Percentiles rank a stretch among this genome's conserved stretches.
phyloP scores from a whole-genome alignment of 2,113 vertebrate genomes.

The Irena cyanogastra region DNA sequence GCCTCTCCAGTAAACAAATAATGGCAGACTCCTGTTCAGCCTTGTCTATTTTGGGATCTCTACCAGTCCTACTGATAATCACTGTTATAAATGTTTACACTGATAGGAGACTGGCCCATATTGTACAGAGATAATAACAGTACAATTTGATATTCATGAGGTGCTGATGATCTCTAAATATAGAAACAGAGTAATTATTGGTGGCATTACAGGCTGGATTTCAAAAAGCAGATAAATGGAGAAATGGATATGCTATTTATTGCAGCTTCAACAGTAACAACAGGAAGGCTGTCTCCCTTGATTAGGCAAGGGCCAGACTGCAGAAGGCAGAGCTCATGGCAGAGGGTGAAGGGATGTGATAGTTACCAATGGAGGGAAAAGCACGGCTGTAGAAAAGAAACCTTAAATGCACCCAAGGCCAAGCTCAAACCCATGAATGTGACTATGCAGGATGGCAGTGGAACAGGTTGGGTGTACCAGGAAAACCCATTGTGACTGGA shows the following conservation, averaged over 20 bases:
- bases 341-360: neutral
- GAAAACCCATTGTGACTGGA: neutral
- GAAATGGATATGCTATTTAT: conserved; percentile 58
- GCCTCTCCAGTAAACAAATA: conserved; percentile 18
- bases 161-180: conserved; percentile 62
- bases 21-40: neutral
- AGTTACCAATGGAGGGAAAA: neutral
- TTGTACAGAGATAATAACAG: conserved; percentile 51
- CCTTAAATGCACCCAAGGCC: neutral
- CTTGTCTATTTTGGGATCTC: conserved; percentile 44
- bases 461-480: neutral
- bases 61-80: conserved; percentile 4
- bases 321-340: conserved; percentile 14
- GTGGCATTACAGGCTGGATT: conserved; percentile 39
- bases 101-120: conserved; percentile 35
- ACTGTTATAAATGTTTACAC: conserved; percentile 48
- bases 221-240: conserved; percentile 57
- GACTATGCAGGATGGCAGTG: accelerated
- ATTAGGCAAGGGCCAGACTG: conserved; percentile 22
- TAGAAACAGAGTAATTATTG: conserved; percentile 61
- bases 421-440: accelerated
- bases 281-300: conserved; percentile 37
- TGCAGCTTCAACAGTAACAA: conserved; percentile 15
- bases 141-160: conserved; percentile 65
- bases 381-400: neutral